Evolutionary conservation across 2,797 vertebrate species (phyloP), one percentile per base, ranked within the genome.

Genomic region (Emys orbicularis): DNA sequence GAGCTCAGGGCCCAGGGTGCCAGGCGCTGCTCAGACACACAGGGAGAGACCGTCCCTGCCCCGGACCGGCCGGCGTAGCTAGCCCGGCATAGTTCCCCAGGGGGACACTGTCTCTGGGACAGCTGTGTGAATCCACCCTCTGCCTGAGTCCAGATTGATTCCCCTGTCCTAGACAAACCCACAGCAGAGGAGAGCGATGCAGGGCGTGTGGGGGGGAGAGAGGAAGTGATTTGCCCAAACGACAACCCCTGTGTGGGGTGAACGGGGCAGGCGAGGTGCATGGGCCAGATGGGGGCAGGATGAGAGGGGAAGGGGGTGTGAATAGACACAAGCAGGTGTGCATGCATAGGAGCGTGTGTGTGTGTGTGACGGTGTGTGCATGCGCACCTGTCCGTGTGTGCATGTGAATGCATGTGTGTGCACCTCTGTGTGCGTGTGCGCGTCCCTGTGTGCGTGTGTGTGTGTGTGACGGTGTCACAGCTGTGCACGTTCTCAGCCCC

Each of bases 341-440:
- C 27, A 2, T 1, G 31, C 1, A 0, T 2, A 29, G 29, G 25
- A 5, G 10, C 3, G 18, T 5, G 18, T 5, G 41, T 23, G 44
- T 27, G 3, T 1, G 82, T 0, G 53, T 23, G 53, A 37, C 37
- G 9, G 25, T 27, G 74, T 76, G 72, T 5, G n/a, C 44, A 44
- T 6, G 2, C 7, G 44, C 44, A 44, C 44, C 44, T 23, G 74
- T 41, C 56, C 2, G 5, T 2, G 27, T 2, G 4, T 56, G 18
- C 4, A 44, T 8, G 0, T 7, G 79, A 5, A 1, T 1, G 0
- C 8, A 9, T 54, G n/a, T n/a, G 25, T 1, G 31, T 21, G 10
- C 41, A 11, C 6, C 29, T 65, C 44, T 47, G 44, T 47, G 44
- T 9, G 44, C 3, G 27, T 0, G 18, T 1, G 34, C 21, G 3